Base-by-base conservation (phyloP, 2,113 vertebrate species). In the Microcebus ravelobensis region DNA sequence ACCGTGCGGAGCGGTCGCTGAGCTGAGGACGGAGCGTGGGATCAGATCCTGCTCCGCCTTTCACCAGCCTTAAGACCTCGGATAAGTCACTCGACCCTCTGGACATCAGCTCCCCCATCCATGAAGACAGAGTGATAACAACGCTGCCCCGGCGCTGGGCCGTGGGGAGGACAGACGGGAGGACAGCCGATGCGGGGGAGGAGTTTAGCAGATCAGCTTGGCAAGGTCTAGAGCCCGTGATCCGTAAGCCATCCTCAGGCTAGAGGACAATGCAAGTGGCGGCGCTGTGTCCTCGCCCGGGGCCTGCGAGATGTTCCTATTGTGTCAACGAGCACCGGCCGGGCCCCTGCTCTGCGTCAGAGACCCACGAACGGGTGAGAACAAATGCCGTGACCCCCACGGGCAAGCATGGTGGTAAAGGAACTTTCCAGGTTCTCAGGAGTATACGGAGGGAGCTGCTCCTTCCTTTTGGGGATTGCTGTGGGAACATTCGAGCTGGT, bases 181-280 rank as follows among this genome's bases (percentile, higher is more conserved):
- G 27, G 67, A 45, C 20, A n/a, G 77, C 27, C 4, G 0, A 61
- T 0, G 0, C 21, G 20, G 20, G 39, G 0, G 3, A 13, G 50
- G 50, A 21, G 3, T 57, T 85, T 17, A 25, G 50, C 0, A 2
- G 48, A 18, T 31, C 0, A 0, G 39, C 45, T 14, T 55, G 84
- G 79, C n/a, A 8, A 73, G 55, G 42, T 34, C 57, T 48, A 42
- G 68, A 93, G 34, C 9, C 29, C 9, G 18, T 11, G 63, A 10
- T 45, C 39, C 8, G 7, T 61, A 14, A 61, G 71, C 21, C 18
- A 14, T 11, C 50, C 5, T 2, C 29, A 34, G 84, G 65, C 12
- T 5, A 7, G 8, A 21, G 8, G 77, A 80, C 45, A 12, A 29
- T 0, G 2, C 14, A 21, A 0, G 0, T 1, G 0, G 27, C 3